These are phyloP conservation scores for Sminthurides aquaticus DNA, from an alignment of 2,888 invertebrate genomes.

Conservation along the genomic window DNA sequence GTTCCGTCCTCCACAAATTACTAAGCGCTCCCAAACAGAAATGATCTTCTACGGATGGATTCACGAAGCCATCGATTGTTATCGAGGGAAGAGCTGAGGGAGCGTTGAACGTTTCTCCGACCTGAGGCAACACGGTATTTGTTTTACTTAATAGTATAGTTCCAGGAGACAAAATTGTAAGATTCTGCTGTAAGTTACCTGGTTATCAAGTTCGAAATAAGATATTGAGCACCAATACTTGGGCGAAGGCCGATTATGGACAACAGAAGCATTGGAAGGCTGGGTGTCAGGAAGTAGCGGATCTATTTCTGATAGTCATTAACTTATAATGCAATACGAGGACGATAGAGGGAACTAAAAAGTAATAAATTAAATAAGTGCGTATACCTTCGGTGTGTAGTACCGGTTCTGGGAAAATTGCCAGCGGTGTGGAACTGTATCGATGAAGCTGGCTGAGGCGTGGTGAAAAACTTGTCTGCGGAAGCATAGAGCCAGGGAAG, in stretches of 20 bases:
- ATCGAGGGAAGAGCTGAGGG: conserved; percentile 75
- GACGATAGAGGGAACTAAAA: conserved; percentile 34
- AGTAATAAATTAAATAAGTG: no score
- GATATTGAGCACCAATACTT: conserved; percentile 99
- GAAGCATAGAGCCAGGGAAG: no score
- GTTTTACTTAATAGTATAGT: no score
- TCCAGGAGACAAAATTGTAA: no score
- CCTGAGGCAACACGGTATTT: conserved; percentile 45
- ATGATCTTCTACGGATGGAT: conserved; percentile 77
- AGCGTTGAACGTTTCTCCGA: conserved; percentile 56
- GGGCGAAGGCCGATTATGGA: conserved; percentile 82
- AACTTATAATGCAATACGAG: no score
- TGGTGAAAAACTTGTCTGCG: no score
- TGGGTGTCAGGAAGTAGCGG: conserved; percentile 33
- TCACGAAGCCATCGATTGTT: conserved; percentile 93
- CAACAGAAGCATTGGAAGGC: conserved; percentile 50
- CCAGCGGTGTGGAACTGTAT: no score
- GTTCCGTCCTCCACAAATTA: conserved; percentile 95
- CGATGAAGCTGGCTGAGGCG: no score
- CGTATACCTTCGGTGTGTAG: conserved; percentile 86
- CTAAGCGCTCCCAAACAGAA: conserved; percentile 68
- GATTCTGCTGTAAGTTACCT: no score
- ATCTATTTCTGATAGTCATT: no score
- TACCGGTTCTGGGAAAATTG: no score
- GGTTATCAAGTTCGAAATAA: conserved; percentile 97